phyloP scores from a whole-genome alignment of 2,888 invertebrate species.

The Xylota segnis region DNA sequence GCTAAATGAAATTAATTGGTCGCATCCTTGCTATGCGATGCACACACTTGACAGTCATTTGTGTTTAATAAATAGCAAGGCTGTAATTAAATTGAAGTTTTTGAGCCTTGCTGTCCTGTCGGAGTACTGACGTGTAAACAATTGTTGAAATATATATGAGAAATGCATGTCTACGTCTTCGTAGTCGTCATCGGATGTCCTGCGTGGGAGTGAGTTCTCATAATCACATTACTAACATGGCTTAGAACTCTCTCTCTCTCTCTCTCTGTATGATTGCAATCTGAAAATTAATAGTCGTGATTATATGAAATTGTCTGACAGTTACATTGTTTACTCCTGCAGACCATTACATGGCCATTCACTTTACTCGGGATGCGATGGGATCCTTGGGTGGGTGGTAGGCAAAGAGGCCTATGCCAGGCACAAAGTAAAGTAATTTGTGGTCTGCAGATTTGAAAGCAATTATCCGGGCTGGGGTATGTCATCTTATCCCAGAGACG shows the following conservation, averaged over 20 bases:
- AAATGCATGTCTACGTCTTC: conserved; percentile 4
- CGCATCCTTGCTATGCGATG: neutral
- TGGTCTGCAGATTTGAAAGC: conserved; percentile 71
- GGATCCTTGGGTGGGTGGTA: conserved; percentile 4
- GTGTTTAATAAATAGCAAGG: conserved; percentile 8
- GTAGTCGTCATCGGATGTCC: neutral
- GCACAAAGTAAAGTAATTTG: conserved; percentile 66
- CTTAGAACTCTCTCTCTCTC: neutral
- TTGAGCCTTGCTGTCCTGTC: conserved; percentile 10
- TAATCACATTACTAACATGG: conserved; percentile 59
- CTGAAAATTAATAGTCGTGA: conserved; percentile 69
- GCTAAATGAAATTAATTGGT: conserved; percentile 34
- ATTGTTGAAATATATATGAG: conserved; percentile 1
- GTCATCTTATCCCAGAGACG: conserved; percentile 20
- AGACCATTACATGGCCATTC: conserved; percentile 35
- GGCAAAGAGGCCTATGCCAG: conserved; percentile 7
- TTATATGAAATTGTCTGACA: conserved; percentile 69
- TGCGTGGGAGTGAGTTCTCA: conserved; percentile 36
- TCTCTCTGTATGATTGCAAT: conserved; percentile 42
- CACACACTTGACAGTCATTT: neutral
- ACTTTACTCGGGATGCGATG: conserved; percentile 1
- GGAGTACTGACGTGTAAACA: neutral
- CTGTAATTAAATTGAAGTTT: conserved; percentile 46
- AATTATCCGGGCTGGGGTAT: conserved; percentile 56
- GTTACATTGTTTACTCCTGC: conserved; percentile 58